Evolutionary conservation across 1,140 invertebrate genomes (phyloP).

Genomic region (Brachionus paranguensis): DNA sequence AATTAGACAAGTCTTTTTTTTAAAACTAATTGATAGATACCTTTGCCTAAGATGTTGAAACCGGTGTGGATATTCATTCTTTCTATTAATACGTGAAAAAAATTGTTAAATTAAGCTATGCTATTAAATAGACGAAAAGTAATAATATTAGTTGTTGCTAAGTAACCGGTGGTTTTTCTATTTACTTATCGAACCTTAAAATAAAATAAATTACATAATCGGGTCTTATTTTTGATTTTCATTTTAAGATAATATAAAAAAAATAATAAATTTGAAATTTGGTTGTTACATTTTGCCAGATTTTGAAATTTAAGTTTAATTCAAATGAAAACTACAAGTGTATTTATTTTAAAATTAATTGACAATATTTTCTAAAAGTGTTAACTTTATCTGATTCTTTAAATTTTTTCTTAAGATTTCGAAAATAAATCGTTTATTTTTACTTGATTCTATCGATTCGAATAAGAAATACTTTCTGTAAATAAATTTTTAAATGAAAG

Average conservation of each 20-base stretch:
- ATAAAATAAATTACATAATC: background rate
- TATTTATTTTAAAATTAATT: background rate
- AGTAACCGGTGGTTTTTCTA: background rate
- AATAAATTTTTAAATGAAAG: no score
- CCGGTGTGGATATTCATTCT: background rate
- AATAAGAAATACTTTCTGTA: no score
- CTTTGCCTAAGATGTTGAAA: constrained; percentile 13
- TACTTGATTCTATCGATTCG: no score
- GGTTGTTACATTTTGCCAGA: background rate
- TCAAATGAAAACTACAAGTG: background rate
- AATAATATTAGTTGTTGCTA: background rate
- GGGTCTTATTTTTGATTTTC: background rate
- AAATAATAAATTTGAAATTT: background rate
- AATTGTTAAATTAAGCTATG: background rate
- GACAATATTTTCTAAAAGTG: background rate
- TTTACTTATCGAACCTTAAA: background rate
- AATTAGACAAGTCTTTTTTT: background rate
- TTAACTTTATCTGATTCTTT: no score
- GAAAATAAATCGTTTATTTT: no score
- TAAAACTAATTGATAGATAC: background rate
- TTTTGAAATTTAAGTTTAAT: background rate
- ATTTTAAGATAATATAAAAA: background rate
- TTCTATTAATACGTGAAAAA: background rate
- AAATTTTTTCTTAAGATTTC: no score
- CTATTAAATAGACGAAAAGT: background rate